A percentile compares a stretch with the other conserved stretches of the same genome.
Evolutionary conservation across 2,797 vertebrate genomes (phyloP).

Genomic region (Leuciscus waleckii): DNA sequence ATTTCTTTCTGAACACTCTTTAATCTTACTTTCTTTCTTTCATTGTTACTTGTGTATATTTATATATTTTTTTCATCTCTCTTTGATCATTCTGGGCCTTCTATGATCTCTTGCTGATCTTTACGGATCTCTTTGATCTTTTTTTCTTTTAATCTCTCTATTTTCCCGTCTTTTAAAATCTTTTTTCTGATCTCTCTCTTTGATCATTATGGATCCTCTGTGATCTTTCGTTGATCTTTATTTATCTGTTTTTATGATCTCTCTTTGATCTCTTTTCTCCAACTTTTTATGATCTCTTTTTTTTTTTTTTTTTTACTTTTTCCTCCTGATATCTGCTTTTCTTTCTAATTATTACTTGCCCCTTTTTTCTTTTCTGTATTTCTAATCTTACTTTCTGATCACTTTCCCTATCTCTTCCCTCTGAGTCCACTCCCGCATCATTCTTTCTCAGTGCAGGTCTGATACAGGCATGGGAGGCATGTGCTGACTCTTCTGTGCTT

Average conservation of each 20-base stretch:
- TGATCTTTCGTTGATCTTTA: background rate
- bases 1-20: conserved; percentile 71
- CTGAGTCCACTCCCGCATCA: conserved; percentile 45
- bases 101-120: background rate
- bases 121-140: background rate
- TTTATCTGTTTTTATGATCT: conserved; percentile 13
- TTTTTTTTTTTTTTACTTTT: background rate
- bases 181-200: background rate
- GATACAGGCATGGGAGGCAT: conserved; percentile 98
- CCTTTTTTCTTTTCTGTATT: conserved; percentile 55
- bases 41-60: background rate
- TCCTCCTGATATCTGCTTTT: background rate
- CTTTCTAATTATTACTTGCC: background rate
- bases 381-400: conserved; percentile 67
- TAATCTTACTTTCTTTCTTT: conserved; percentile 60
- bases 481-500: conserved; percentile 80
- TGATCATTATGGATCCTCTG: background rate
- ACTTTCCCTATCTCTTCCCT: conserved; percentile 63
- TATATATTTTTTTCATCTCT: background rate
- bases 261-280: background rate
- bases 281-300: background rate
- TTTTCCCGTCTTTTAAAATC: background rate
- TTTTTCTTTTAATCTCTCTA: background rate
- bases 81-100: background rate
- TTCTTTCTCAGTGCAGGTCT: conserved; percentile 83